Evolutionary conservation across 1,140 invertebrate species (phyloP).

Genomic region (Sinonovacula constricta): DNA sequence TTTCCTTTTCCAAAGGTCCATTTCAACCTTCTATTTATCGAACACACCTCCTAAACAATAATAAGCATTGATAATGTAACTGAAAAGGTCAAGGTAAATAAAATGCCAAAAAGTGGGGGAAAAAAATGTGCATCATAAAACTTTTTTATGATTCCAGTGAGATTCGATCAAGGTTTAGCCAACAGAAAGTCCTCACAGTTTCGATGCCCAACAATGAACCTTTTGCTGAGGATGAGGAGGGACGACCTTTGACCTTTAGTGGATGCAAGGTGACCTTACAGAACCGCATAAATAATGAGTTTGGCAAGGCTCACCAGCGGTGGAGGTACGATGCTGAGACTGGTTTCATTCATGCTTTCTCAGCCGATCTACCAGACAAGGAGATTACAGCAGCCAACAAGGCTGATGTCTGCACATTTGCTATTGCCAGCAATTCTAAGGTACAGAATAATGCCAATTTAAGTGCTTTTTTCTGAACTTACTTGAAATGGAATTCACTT

Average conservation of each 20-base stretch:
- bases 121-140: no score
- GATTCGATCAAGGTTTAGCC: constrained; percentile 66
- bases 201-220: constrained; percentile 69
- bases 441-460: no score
- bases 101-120: no score
- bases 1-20: no score
- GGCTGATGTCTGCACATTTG: constrained; percentile 77
- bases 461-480: no score
- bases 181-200: constrained; percentile 68
- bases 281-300: constrained; percentile 63
- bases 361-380: constrained; percentile 71
- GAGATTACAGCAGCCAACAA: constrained; percentile 78
- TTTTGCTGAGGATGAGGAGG: constrained; percentile 63
- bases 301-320: constrained; percentile 76
- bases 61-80: no score
- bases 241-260: constrained; percentile 64
- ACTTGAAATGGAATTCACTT: no score
- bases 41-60: no score
- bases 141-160: constrained; percentile 61
- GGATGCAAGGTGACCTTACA: constrained; percentile 74
- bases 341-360: constrained; percentile 76
- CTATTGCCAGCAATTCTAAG: constrained; percentile 71
- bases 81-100: no score
- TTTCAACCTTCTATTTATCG: no score
- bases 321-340: constrained; percentile 76